Conservation (phyloP, 2,113 vertebrate genomes). For the Macrotis lagotis region DNA sequence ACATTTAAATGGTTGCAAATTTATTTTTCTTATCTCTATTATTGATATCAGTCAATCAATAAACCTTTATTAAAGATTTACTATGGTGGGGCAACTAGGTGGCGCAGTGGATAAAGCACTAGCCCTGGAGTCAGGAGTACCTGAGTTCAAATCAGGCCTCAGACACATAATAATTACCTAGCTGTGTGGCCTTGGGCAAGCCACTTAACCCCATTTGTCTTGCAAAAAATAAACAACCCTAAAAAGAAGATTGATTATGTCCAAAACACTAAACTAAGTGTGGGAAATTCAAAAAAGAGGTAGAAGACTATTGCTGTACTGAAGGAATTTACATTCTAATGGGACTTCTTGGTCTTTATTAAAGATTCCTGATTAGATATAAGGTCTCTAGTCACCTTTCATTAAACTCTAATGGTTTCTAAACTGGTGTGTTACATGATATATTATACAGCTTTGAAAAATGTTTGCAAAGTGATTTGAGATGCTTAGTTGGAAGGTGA, state of each 20-base stretch:
- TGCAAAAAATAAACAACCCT: too few species aligned
- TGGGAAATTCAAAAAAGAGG: neutral
- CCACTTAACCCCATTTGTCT: too few species aligned
- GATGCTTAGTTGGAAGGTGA: neutral
- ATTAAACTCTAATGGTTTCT: neutral
- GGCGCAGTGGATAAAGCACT: too few species aligned
- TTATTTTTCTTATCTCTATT: neutral
- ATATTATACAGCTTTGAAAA: neutral
- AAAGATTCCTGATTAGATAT: neutral
- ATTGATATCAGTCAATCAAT: neutral
- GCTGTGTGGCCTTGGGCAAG: too few species aligned
- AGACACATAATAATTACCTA: too few species aligned
- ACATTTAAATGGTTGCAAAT: neutral
- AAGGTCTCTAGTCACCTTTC: neutral
- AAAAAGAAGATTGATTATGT: neutral
- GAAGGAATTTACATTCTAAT: neutral
- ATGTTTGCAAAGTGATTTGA: slow-evolving; percentile 14
- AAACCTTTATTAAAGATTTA: neutral
- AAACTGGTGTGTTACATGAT: neutral
- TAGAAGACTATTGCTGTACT: neutral
- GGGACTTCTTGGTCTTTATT: neutral
- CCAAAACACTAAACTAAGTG: too few species aligned
- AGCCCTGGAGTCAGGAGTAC: too few species aligned
- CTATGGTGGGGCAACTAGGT: too few species aligned
- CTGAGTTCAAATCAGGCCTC: too few species aligned